Evolutionary conservation across 2,888 invertebrate species (phyloP), one percentile per base, ranked within the genome.

Genomic region (Caenorhabditis parvicauda): DNA sequence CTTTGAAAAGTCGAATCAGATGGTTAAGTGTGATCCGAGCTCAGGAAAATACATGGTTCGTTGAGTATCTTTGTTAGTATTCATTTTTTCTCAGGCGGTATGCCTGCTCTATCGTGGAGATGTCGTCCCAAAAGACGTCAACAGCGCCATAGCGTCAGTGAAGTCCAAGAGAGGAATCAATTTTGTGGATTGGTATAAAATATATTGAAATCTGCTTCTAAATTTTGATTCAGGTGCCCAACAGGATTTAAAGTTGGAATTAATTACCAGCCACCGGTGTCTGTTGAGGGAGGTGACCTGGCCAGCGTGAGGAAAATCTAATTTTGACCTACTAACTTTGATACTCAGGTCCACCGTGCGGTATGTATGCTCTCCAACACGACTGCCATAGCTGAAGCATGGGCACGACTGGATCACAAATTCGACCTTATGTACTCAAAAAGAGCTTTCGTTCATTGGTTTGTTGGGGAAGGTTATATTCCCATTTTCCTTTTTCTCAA

Each of bases 21-120:
- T 91, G 90, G 90, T 91, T 0, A 89, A 88, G 90, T 91, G 81
- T 83, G 81, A 81, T 54, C 81, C 81, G 5, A 70, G 76, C 5
- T 73, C 75, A 48, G 82, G 82, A 41, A 84, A 68, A 37, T 68
- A 68, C 49, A 68, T 68, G 68, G 65, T 65, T 17, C 4, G 32
- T 12, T 46, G 9, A 28, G 12, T 5, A 28, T 25, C 14, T 37
- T 46, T 28, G 27, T 19, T 35, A 3, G 4, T 17, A 24, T 14
- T 4, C 6, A 7, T 38, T 12, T 24, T 5, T 41, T 45, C 75
- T 74, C 66, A 92, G 92, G 92, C 92, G 19, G 92, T 92, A 82
- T 92, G 92, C 84, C 90, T 93, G 89, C 85, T 93, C 85, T 93
- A 92, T 86, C 81, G 92, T 79, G 92, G 92, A 59, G 92, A 92